Evolutionary conservation across 2,797 vertebrate genomes (phyloP).

Genomic region (Oreochromis grahami): DNA sequence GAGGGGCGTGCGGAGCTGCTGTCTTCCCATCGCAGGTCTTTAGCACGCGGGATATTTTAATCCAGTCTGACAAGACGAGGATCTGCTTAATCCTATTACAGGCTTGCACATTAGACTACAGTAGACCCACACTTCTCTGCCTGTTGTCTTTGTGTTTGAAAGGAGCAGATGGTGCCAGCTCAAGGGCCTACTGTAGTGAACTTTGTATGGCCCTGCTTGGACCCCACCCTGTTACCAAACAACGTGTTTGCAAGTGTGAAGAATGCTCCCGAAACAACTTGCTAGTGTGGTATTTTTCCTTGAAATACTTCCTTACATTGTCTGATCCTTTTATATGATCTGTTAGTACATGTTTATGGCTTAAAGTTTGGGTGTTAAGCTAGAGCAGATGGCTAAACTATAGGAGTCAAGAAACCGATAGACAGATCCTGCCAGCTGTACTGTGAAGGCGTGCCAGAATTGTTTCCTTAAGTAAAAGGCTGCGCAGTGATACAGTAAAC

Average conservation of each 20-base stretch:
- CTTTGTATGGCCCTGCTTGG: slow-evolving; percentile 28
- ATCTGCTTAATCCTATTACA: slow-evolving; percentile 79
- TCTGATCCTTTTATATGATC: background rate
- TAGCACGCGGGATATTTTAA: slow-evolving; percentile 72
- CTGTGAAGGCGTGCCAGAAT: slow-evolving; percentile 13
- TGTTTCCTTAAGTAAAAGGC: background rate
- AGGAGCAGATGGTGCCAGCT: slow-evolving; percentile 64
- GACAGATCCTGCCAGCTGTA: slow-evolving; percentile 7
- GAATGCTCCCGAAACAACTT: slow-evolving; percentile 4
- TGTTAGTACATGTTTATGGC: background rate
- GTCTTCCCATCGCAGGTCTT: slow-evolving; percentile 58
- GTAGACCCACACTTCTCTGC: slow-evolving; percentile 50
- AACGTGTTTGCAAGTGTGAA: slow-evolving; percentile 16
- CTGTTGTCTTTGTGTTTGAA: slow-evolving; percentile 61
- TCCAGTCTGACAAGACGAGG: slow-evolving; percentile 72
- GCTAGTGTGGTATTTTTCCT: background rate
- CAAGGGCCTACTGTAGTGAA: slow-evolving; percentile 50
- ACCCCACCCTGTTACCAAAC: slow-evolving; percentile 24
- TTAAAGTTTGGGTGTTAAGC: slow-evolving; percentile 1
- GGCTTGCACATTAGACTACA: slow-evolving; percentile 72
- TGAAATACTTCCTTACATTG: background rate
- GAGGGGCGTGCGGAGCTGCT: slow-evolving; percentile 37
- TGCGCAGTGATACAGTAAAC: background rate
- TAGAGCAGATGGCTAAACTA: slow-evolving; percentile 38
- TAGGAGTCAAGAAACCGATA: background rate